A percentile compares a stretch with the other conserved stretches of the same genome.
Conservation (phyloP, 2,888 invertebrate species). For the Chrysomela aeneicollis region DNA sequence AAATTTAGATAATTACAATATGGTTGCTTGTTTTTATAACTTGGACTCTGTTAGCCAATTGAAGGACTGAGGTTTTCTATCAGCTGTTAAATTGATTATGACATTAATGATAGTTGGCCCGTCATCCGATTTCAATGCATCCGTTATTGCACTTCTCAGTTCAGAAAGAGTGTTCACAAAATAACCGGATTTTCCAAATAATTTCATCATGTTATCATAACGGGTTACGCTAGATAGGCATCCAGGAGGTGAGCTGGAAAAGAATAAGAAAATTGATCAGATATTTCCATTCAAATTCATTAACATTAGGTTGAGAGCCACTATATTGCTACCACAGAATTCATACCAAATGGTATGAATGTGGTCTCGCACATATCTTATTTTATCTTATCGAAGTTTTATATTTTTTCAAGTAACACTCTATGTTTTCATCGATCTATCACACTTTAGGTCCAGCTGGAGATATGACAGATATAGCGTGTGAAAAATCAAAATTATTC, state of each 20-base stretch:
- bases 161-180: slow-evolving; percentile 82
- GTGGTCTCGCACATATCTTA: too few species aligned
- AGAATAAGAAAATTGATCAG: too few species aligned
- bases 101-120: slow-evolving; percentile 90
- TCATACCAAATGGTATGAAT: too few species aligned
- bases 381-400: too few species aligned
- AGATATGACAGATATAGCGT: too few species aligned
- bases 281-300: too few species aligned
- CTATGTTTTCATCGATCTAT: too few species aligned
- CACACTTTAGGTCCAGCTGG: too few species aligned
- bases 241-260: slow-evolving; percentile 81
- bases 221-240: slow-evolving; percentile 79
- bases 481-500: too few species aligned
- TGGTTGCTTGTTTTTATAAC: slow-evolving; percentile 65
- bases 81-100: slow-evolving; percentile 86
- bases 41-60: slow-evolving; percentile 94
- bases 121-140: slow-evolving; percentile 73
- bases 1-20: not conserved
- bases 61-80: slow-evolving; percentile 90
- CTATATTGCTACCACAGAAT: too few species aligned
- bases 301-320: too few species aligned
- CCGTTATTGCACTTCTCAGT: slow-evolving; percentile 73
- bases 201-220: slow-evolving; percentile 90
- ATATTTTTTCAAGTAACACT: too few species aligned
- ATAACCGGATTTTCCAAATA: slow-evolving; percentile 84